Percentiles rank a stretch among this genome's conserved stretches.
Evolutionary conservation across 2,888 invertebrate genomes (phyloP).

Genomic region (Polydrusus pterygomalis): DNA sequence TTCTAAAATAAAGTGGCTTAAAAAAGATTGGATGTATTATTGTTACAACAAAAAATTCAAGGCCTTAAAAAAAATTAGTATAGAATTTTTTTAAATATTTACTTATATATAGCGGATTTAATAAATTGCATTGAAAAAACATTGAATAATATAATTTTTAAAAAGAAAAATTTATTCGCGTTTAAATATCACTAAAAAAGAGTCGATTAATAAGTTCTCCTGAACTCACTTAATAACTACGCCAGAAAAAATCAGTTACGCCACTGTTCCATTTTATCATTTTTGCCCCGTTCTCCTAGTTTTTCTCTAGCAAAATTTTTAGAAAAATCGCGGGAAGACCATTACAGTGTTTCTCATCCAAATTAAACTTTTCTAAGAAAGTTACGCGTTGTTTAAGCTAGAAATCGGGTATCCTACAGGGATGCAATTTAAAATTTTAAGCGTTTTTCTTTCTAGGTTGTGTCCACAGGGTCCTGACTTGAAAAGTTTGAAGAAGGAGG

Average conservation of each 20-base stretch:
- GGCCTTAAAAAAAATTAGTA: too few species aligned
- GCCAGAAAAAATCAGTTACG: neutral
- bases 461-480: neutral
- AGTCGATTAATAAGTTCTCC: too few species aligned
- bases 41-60: too few species aligned
- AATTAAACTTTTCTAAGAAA: slow-evolving; percentile 44
- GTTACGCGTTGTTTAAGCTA: slow-evolving; percentile 41
- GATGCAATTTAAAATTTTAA: slow-evolving; percentile 48
- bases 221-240: too few species aligned
- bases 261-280: neutral
- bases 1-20: too few species aligned
- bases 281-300: neutral
- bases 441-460: slow-evolving; percentile 31
- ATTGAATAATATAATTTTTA: too few species aligned
- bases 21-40: too few species aligned
- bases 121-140: too few species aligned
- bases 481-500: neutral
- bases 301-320: slow-evolving; percentile 34
- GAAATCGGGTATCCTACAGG: slow-evolving; percentile 43
- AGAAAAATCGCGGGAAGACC: slow-evolving; percentile 24
- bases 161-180: too few species aligned
- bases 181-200: too few species aligned
- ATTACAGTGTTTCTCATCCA: slow-evolving; percentile 38
- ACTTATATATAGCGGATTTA: too few species aligned
- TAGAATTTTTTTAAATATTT: too few species aligned